These are phyloP conservation scores for Furnarius figulus DNA, from an alignment of 2,113 vertebrate species.

Conservation along the genomic window DNA sequence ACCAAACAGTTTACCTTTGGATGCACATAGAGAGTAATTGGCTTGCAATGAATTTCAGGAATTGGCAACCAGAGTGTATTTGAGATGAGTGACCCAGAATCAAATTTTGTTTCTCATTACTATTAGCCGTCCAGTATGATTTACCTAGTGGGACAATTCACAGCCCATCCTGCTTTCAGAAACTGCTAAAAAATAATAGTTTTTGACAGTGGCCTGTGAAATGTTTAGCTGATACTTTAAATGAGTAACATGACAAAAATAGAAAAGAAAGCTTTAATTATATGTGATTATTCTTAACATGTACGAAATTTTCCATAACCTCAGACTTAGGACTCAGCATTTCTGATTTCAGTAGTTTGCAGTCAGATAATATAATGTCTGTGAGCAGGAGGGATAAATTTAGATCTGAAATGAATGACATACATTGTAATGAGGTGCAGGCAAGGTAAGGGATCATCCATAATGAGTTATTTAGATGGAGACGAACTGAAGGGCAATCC, in stretches of 20 bases:
- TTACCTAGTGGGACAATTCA: slow-evolving; percentile 4
- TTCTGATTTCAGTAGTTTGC: slow-evolving; percentile 52
- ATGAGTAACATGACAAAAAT: slow-evolving; percentile 12
- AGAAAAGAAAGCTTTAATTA: slow-evolving; percentile 36
- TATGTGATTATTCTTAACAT: slow-evolving; percentile 38
- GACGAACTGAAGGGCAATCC: slow-evolving; percentile 2
- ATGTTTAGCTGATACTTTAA: background rate
- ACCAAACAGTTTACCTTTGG: background rate
- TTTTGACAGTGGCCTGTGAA: slow-evolving; percentile 1
- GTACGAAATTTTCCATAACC: slow-evolving; percentile 17
- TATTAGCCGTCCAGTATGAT: background rate
- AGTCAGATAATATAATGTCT: slow-evolving; percentile 35
- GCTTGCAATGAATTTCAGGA: slow-evolving; percentile 3
- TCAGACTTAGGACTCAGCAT: slow-evolving; percentile 45
- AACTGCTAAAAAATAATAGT: background rate
- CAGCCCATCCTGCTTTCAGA: background rate
- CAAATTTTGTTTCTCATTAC: background rate
- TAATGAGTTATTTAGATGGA: slow-evolving; percentile 23
- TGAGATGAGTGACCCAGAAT: slow-evolving; percentile 12
- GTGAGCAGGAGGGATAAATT: slow-evolving; percentile 43
- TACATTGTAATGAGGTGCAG: slow-evolving; percentile 41
- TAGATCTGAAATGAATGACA: slow-evolving; percentile 54
- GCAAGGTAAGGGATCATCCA: slow-evolving; percentile 43
- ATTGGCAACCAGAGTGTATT: background rate
- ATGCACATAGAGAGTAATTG: background rate